Percentiles rank a stretch among this genome's conserved stretches.
These are phyloP conservation scores for Ctena decussata DNA, from an alignment of 2,888 invertebrate species.

Conservation along the genomic window DNA sequence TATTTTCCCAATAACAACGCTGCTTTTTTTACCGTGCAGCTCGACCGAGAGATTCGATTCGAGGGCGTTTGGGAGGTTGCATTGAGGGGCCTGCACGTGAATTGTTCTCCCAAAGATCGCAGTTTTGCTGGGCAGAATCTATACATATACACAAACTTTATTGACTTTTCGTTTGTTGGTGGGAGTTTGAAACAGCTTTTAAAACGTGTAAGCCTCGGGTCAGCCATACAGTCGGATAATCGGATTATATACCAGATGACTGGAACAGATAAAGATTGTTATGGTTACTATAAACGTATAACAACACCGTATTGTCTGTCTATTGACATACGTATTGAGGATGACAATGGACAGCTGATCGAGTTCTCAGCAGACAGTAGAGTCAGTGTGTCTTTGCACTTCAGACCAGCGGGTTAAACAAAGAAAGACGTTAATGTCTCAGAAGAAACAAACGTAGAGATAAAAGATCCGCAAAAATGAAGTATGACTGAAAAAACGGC, in stretches of 20 bases:
- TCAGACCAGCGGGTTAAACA: background rate
- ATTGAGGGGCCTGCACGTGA: background rate
- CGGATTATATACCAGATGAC: background rate
- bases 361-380: background rate
- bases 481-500: background rate
- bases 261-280: background rate
- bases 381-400: background rate
- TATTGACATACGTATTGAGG: background rate
- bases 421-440: too few relatives aligned
- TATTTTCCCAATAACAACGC: background rate
- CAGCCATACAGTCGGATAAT: background rate
- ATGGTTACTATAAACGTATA: background rate
- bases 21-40: background rate
- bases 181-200: background rate
- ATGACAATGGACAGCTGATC: background rate
- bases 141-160: slow-evolving; percentile 2
- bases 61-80: background rate
- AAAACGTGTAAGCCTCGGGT: slow-evolving; percentile 12
- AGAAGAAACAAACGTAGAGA: too few relatives aligned
- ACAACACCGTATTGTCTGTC: background rate
- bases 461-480: background rate
- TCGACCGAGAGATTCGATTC: background rate
- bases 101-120: background rate
- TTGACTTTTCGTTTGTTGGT: slow-evolving; percentile 9
- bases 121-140: background rate